Conservation (phyloP, 2,888 invertebrate species). For the Electrophaes corylata region DNA sequence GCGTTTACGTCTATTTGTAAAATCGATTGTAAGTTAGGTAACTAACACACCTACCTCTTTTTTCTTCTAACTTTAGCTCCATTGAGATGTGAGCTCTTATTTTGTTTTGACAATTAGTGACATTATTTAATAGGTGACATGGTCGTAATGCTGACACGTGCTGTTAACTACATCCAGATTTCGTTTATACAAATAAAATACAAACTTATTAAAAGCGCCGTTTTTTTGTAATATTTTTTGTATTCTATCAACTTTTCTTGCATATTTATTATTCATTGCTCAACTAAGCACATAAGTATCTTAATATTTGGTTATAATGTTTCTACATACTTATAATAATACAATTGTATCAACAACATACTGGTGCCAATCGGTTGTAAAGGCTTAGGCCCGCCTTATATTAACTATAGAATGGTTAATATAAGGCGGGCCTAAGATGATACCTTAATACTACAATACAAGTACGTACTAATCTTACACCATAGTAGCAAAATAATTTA, state of each 20-base stretch:
- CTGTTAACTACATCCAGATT: too few relatives aligned
- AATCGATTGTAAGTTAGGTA: too few relatives aligned
- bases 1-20: too few relatives aligned
- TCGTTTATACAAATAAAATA: too few relatives aligned
- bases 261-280: slow-evolving; percentile 1
- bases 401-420: too few relatives aligned
- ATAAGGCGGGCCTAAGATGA: too few relatives aligned
- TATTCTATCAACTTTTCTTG: not conserved
- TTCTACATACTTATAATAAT: slow-evolving; percentile 9
- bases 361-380: not conserved
- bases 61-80: too few relatives aligned
- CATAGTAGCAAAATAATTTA: slow-evolving; percentile 46
- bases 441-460: slow-evolving; percentile 6
- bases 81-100: too few relatives aligned
- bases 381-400: not conserved
- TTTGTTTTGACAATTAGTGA: too few relatives aligned
- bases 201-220: not conserved
- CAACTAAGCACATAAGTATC: slow-evolving; percentile 3
- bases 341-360: not conserved
- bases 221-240: slow-evolving; percentile 3
- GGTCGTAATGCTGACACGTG: too few relatives aligned
- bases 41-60: too few relatives aligned
- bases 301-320: slow-evolving; percentile 12
- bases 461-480: not conserved
- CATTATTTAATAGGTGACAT: too few relatives aligned